These are phyloP conservation scores for Cyprinodon diabolis DNA, from an alignment of 2,797 vertebrate genomes.

Conservation along the genomic window DNA sequence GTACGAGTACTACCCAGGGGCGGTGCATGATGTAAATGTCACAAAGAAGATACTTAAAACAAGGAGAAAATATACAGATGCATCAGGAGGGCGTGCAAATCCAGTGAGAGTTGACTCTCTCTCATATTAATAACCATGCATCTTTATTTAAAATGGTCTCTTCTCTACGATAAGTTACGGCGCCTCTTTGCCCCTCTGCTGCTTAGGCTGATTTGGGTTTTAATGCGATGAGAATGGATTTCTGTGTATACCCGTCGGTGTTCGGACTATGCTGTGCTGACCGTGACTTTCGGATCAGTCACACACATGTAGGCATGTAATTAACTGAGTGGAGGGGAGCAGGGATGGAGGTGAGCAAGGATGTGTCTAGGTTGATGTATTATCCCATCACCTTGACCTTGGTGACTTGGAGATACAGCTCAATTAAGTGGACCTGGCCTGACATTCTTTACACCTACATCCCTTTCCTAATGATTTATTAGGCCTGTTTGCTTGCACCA, in stretches of 20 bases:
- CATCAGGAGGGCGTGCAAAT: slow-evolving; percentile 36
- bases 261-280: slow-evolving; percentile 50
- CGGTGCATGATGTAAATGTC: slow-evolving; percentile 23
- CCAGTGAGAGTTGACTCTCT: slow-evolving; percentile 46
- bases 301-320: slow-evolving; percentile 72
- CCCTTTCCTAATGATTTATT: slow-evolving; percentile 60
- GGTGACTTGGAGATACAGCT: slow-evolving; percentile 70
- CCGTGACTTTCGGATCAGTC: slow-evolving; percentile 69
- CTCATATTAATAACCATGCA: slow-evolving; percentile 37
- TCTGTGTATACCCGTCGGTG: slow-evolving; percentile 16
- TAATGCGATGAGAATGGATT: slow-evolving; percentile 35
- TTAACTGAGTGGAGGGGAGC: slow-evolving; percentile 61
- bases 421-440: slow-evolving; percentile 73
- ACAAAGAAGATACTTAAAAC: slow-evolving; percentile 18
- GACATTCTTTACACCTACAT: slow-evolving; percentile 49
- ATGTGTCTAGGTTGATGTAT: slow-evolving; percentile 72
- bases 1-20: slow-evolving; percentile 30
- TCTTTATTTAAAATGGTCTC: slow-evolving; percentile 41
- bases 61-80: slow-evolving; percentile 21
- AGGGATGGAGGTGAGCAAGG: slow-evolving; percentile 25
- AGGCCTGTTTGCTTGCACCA: slow-evolving; percentile 11
- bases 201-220: slow-evolving; percentile 46
- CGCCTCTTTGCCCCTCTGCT: slow-evolving; percentile 16
- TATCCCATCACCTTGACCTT: slow-evolving; percentile 78
- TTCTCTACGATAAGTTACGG: slow-evolving; percentile 29